Evolutionary conservation across 2,888 invertebrate genomes (phyloP).

Genomic region (Monopis laevigella): DNA sequence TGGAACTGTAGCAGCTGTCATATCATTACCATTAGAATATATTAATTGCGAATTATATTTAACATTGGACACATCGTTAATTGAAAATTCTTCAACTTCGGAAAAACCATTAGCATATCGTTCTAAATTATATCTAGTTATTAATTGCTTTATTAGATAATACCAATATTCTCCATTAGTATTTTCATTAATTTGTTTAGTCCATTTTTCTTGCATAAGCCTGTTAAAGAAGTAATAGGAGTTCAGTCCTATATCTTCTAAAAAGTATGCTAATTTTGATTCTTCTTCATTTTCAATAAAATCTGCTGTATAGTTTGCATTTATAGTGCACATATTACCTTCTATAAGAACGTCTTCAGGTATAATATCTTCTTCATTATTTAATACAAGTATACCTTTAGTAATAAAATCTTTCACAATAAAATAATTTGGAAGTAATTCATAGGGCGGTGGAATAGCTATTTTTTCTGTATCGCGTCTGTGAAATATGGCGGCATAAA

Average conservation of each 20-base stretch:
- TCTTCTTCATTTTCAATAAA: slow-evolving; percentile 56
- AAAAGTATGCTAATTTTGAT: slow-evolving; percentile 71
- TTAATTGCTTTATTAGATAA: slow-evolving; percentile 72
- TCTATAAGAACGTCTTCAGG: slow-evolving; percentile 35
- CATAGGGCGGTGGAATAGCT: slow-evolving; percentile 72
- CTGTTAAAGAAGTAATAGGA: slow-evolving; percentile 68
- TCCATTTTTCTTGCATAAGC: slow-evolving; percentile 67
- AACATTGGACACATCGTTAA: slow-evolving; percentile 45
- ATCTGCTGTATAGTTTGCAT: slow-evolving; percentile 47
- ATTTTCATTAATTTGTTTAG: slow-evolving; percentile 45
- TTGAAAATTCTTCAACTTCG: slow-evolving; percentile 63
- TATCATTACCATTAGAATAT: slow-evolving; percentile 71
- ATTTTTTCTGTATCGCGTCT: slow-evolving; percentile 68
- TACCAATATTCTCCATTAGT: slow-evolving; percentile 71
- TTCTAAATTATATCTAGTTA: slow-evolving; percentile 76
- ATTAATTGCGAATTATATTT: slow-evolving; percentile 70
- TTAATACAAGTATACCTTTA: slow-evolving; percentile 39
- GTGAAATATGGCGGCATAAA: slow-evolving; percentile 66
- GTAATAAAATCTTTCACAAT: slow-evolving; percentile 68
- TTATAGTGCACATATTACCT: slow-evolving; percentile 44
- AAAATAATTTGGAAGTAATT: slow-evolving; percentile 73
- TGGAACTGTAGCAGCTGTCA: slow-evolving; percentile 60
- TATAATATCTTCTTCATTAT: slow-evolving; percentile 31
- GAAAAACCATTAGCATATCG: slow-evolving; percentile 73
- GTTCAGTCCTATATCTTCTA: slow-evolving; percentile 77